Percentiles rank a stretch among this genome's conserved stretches.
Evolutionary conservation across 2,797 vertebrate species (phyloP).

Genomic region (Monodelphis domestica): DNA sequence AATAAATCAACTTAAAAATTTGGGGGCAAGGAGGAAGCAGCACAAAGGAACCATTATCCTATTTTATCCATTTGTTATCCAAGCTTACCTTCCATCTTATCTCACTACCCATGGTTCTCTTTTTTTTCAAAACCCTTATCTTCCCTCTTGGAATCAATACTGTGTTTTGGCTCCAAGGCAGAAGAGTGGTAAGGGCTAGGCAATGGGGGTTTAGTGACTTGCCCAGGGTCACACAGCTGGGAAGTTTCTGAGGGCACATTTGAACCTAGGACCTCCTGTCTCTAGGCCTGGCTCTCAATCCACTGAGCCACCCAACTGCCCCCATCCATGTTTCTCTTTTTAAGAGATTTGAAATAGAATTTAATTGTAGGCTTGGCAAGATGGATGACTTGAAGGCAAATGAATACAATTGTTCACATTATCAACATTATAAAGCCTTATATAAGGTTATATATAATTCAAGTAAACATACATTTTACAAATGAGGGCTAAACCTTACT

Average conservation of each 20-base stretch:
- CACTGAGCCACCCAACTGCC: too few relatives aligned
- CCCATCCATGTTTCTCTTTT: conserved; percentile 11
- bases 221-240: too few relatives aligned
- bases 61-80: conserved; percentile 10
- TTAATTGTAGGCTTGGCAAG: background rate
- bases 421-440: background rate
- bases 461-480: background rate
- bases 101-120: conserved; percentile 1
- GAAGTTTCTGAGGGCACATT: too few relatives aligned
- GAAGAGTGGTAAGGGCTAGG: too few relatives aligned
- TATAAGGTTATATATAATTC: background rate
- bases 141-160: too few relatives aligned
- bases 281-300: too few relatives aligned
- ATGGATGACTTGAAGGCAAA: background rate
- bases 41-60: conserved; percentile 11
- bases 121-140: too few relatives aligned
- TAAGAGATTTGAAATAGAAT: conserved; percentile 4
- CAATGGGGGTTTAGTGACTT: too few relatives aligned
- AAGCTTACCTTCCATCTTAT: background rate
- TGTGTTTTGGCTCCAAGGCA: too few relatives aligned
- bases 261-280: too few relatives aligned
- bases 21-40: background rate
- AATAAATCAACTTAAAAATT: background rate
- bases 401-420: conserved; percentile 30
- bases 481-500: background rate